Evolutionary conservation across 92 coral and sea anemone genomes (phyloP).

Genomic region (Hydrozoanthus gracilis): DNA sequence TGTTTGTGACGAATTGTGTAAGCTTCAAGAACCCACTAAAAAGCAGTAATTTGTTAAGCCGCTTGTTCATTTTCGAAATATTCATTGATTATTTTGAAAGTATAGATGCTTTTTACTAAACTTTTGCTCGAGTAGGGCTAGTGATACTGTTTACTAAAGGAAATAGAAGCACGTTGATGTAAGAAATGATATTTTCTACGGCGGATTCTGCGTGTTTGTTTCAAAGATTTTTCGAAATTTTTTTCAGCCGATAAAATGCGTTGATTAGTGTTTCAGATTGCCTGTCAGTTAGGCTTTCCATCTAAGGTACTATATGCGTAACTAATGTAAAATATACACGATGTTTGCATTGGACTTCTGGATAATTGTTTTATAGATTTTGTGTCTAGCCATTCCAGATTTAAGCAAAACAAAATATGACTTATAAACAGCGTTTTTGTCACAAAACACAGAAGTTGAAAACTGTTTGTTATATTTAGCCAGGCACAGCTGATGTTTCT

Average conservation of each 20-base stretch:
- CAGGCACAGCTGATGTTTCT: not conserved
- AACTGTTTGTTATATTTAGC: not conserved
- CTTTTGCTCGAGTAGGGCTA: not conserved
- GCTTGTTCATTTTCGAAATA: not conserved
- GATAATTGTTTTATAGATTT: not conserved
- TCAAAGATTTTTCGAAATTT: not conserved
- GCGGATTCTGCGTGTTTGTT: not conserved
- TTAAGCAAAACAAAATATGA: not conserved
- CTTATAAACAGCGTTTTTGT: not conserved
- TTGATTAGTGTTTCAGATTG: conserved; percentile 27
- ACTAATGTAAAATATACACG: not conserved
- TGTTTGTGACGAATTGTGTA: conserved; percentile 1
- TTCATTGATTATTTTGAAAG: not conserved
- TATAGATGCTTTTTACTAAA: not conserved
- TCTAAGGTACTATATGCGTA: not conserved
- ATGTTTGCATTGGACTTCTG: too few species aligned
- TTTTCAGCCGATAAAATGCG: conserved; percentile 1
- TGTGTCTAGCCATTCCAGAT: not conserved
- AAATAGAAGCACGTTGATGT: not conserved
- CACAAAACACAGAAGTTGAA: not conserved
- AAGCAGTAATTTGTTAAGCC: not conserved
- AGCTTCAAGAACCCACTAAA: conserved; percentile 30
- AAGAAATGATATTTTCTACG: not conserved
- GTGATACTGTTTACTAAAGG: not conserved
- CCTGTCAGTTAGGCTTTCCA: conserved; percentile 1